Evolutionary conservation across 2,113 vertebrate species (phyloP).

Genomic region (Stigmatopora nigra): DNA sequence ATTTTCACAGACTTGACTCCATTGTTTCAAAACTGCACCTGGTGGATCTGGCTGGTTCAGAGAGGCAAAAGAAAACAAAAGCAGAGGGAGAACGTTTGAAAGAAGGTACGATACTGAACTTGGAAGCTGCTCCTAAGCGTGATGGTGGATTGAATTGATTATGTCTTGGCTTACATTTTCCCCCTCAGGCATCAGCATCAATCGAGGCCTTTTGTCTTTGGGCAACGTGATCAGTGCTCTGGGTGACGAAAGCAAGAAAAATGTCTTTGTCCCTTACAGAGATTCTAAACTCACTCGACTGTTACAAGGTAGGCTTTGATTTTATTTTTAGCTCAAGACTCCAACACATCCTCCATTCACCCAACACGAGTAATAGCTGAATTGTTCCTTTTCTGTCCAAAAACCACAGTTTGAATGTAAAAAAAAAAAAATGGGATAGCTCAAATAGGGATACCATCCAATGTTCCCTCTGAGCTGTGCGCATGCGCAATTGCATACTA

Average conservation of each 20-base stretch:
- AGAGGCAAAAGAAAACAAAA: conserved; percentile 96
- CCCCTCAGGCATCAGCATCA: conserved; percentile 89
- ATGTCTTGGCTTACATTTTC: conserved; percentile 18
- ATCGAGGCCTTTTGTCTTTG: conserved; percentile 85
- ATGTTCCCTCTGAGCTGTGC: no score
- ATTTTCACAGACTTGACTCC: conserved; percentile 49
- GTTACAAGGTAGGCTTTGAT: conserved; percentile 80
- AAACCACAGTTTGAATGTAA: not conserved
- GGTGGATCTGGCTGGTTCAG: conserved; percentile 94
- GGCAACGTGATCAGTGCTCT: conserved; percentile 98
- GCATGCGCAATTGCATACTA: no score
- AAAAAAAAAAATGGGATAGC: no score
- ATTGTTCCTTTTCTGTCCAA: not conserved
- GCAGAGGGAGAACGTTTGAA: conserved; percentile 92
- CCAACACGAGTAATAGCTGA: not conserved
- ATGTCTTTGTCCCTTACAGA: conserved; percentile 89
- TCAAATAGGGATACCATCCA: no score
- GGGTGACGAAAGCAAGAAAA: conserved; percentile 88
- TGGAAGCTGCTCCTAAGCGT: not conserved
- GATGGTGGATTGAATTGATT: not conserved
- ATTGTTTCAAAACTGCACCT: conserved; percentile 85
- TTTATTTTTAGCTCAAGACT: not conserved
- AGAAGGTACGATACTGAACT: conserved; percentile 73
- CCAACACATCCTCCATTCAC: not conserved
- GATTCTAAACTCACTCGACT: conserved; percentile 93